Evolutionary conservation across 2,888 invertebrate genomes (phyloP), one percentile per base, ranked within the genome.

Genomic region (Tenodera sinensis): DNA sequence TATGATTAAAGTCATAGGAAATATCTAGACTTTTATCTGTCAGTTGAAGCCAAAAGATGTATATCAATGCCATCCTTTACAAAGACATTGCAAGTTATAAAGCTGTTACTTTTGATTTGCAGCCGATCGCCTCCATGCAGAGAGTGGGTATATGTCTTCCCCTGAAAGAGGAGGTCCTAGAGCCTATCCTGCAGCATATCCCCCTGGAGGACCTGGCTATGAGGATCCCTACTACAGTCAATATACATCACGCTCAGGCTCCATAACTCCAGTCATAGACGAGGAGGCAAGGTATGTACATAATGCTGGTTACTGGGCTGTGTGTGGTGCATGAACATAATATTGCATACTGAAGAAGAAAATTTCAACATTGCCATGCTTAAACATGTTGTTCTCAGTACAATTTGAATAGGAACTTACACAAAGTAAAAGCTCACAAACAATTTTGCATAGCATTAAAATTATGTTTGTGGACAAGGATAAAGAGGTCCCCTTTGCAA

Each of bases 201-300:
- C 91, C 2, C 91, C 91, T n/a, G 92, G 91, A 87, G 91, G 92
- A 12, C 92, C 92, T 90, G 92, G 93, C 25, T 98, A 97, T 92
- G 98, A 98, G 92, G 98, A 98, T 92, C 97, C 97, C 0, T 98
- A 97, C 93, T 98, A 97, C 92, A 96, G 97, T 88, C 97, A 97
- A 92, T 98, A 96, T 92, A 93, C 95, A 28, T 94, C 96, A 0
- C 93, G 96, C 82, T 94, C 95, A 3, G 94, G 94, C 85, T 95
- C 95, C 85, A 97, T 98, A 90, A 97, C 98, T 12, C 98, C 98
- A 7, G 96, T 98, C 89, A 98, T 98, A 91, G 98, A 98, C 92
- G 98, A 98, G 93, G 98, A 98, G 94, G 95, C 97, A 90, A 96
- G 96, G 97, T 97, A 94, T 93, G 54, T 71, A 20, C 20, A 20